Evolutionary conservation across 2,888 invertebrate species (phyloP), one percentile per base, ranked within the genome.

Genomic region (Erpobdella octoculata): DNA sequence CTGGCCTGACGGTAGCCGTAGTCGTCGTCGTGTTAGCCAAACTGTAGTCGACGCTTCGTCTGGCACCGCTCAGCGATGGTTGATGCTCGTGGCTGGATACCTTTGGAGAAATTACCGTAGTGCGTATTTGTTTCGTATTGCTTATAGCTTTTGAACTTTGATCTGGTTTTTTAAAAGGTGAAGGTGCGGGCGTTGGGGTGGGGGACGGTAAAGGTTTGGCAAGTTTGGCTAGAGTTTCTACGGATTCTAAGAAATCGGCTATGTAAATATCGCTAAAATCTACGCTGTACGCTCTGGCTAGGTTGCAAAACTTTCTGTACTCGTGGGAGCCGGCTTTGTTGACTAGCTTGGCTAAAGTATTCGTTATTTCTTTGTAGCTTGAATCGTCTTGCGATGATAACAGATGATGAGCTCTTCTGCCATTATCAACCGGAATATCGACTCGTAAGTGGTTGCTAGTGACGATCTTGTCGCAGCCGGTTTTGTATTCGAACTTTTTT

Each of bases 251-350:
- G 25, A 69, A 69, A 21, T 58, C 69, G 33, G 69, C 69, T 33
- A 69, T 69, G 69, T 69, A 58, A 33, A 62, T 31, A 31, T 62
- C 62, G 62, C 62, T 62, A 5, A 62, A 62, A n/a, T 53, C 33
- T 9, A 33, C 35, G 69, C 69, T 69, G 35, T 35, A 28, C n/a
- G 35, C 25, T 38, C 69, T 38, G 21, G 58, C 69, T 35, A 69
- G 15, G 36, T n/a, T 58, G 58, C 69, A 69, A 8, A 69, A 46
- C 58, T 69, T 31, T 33, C 62, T 31, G 62, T 62, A 62, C 18
- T 62, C 62, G 62, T 31, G 28, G 31, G 62, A 28, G 18, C 62
- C 62, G n/a, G 62, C 62, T 62, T 62, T 62, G 31, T 62, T 35
- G 31, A 62, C 31, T 12, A 62, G 12, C 33, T 35, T 62, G 33